These are phyloP conservation scores for Junco hyemalis DNA, from an alignment of 2,113 vertebrate genomes.

Conservation along the genomic window DNA sequence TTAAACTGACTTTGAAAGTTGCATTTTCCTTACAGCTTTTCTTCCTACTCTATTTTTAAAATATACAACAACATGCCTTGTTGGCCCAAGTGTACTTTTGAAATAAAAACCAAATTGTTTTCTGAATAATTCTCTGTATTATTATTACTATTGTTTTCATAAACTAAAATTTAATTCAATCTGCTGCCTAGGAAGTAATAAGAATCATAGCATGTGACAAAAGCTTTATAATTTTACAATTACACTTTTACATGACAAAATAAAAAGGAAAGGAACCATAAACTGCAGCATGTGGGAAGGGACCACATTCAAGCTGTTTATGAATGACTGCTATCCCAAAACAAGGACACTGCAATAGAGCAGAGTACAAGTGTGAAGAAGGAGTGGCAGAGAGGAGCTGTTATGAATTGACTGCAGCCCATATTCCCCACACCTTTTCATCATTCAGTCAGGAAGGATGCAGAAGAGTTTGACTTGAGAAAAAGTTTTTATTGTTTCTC, in stretches of 20 bases:
- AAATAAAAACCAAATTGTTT: background rate
- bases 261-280: background rate
- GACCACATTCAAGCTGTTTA: background rate
- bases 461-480: background rate
- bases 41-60: background rate
- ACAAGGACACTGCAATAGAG: background rate
- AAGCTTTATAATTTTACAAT: background rate
- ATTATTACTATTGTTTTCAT: background rate
- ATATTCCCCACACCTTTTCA: background rate
- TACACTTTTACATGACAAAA: background rate
- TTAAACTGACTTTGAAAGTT: background rate
- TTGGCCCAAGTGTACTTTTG: background rate
- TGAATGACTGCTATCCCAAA: background rate
- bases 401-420: background rate
- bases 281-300: background rate
- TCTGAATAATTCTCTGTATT: background rate
- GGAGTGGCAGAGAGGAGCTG: background rate
- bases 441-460: accelerated
- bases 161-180: background rate
- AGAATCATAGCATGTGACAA: background rate
- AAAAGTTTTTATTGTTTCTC: background rate
- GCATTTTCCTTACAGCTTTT: background rate
- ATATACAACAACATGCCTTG: background rate
- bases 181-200: background rate
- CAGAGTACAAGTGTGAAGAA: background rate